Base-by-base conservation (phyloP, 2,888 invertebrate genomes). In the Galeruca laticollis region DNA sequence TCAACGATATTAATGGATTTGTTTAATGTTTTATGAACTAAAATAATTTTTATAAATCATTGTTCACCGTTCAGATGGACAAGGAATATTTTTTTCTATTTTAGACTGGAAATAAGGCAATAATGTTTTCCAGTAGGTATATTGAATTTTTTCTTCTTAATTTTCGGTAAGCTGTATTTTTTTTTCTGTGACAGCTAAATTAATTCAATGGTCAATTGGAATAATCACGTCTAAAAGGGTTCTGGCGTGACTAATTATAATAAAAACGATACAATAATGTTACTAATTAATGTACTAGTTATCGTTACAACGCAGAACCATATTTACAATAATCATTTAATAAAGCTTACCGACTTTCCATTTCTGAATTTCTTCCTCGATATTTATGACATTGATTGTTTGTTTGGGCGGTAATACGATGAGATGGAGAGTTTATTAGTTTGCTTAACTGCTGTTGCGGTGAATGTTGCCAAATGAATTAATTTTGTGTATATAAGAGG, bases 361-460 rank as follows among this genome's bases (percentile, higher is more conserved):
- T 51, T 10, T 20, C 51, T 11, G 4, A 51, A 21, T 10, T 51
- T 51, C 11, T 21, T 5, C 21, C 51, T 51, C 18, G 10, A 21
- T 51, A 51, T 21, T 51, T 15, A 51, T 51, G 51, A 18, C 51
- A 51, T 51, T 51, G 51, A 51, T 51, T 11, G 51, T 51, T 51
- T 51, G 21, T 51, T 21, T 13, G 20, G 51, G 21, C 51, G 20
- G 5, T 51, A 21, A 51, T 51, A 51, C 18, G 51, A 51, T 51
- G 51, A 11, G 20, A 11, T 20, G 51, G 51, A 6, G 51, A 20
- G 5, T 51, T 51, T 51, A 51, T 43, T 43, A 43, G 43, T 43
- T 43, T 43, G 15, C 43, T 43, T 43, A 43, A 20, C 21, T 51
- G 11, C 21, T 51, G 4, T 10, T 20, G 21, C 51, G 51, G 21